phyloP scores from a whole-genome alignment of 2,113 vertebrate genomes.

The Podiceps cristatus region DNA sequence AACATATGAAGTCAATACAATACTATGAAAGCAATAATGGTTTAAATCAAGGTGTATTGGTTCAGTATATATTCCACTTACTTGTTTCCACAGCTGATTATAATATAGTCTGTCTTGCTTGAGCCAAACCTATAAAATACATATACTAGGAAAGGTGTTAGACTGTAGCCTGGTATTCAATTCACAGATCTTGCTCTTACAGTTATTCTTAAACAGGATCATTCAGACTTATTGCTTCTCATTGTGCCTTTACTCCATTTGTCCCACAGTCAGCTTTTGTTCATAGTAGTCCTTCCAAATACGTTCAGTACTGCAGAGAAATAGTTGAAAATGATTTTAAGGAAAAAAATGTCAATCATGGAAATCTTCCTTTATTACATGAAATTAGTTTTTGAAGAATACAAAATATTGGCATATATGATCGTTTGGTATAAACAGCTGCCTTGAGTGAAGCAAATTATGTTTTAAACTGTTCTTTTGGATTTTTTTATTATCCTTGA shows the following conservation, averaged over 20 bases:
- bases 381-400: neutral
- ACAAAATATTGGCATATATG: neutral
- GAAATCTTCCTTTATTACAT: neutral
- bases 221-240: neutral
- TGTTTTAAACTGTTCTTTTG: neutral
- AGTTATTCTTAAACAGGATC: neutral
- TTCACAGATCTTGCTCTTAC: neutral
- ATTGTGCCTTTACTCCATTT: neutral
- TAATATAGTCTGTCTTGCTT: neutral
- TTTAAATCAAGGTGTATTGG: neutral
- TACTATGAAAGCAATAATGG: neutral
- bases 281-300: neutral
- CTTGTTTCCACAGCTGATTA: constrained; percentile 45
- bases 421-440: neutral
- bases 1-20: neutral
- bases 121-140: constrained; percentile 19
- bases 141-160: neutral
- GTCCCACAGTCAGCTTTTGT: neutral
- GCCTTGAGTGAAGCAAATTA: neutral
- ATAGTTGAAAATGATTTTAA: neutral
- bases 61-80: neutral
- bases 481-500: neutral
- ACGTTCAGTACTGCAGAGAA: neutral
- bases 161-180: neutral
- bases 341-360: fast-evolving